phyloP scores from a whole-genome alignment of 2,888 invertebrate genomes.

The Rhodophaea formosa region DNA sequence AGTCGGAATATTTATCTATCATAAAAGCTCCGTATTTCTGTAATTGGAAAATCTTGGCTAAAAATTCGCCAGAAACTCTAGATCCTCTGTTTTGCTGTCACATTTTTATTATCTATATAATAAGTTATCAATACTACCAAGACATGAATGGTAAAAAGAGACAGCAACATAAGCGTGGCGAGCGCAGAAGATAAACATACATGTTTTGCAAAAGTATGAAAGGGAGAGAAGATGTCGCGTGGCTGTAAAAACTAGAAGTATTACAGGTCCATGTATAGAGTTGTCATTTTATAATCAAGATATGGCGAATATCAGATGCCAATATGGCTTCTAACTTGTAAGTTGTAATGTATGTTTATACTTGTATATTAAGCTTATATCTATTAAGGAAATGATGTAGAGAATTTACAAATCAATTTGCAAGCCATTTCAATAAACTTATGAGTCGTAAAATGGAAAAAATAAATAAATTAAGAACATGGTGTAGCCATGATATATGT shows the following conservation, averaged over 20 bases:
- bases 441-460: too few relatives aligned
- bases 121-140: conserved; percentile 17
- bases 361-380: background rate
- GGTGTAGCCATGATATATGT: too few relatives aligned
- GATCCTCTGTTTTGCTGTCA: too few relatives aligned
- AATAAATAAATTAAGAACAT: too few relatives aligned
- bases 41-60: too few relatives aligned
- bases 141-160: conserved; percentile 28
- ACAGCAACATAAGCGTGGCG: conserved; percentile 37
- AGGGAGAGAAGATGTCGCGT: conserved; percentile 30
- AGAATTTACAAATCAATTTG: too few relatives aligned
- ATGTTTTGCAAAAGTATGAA: conserved; percentile 21
- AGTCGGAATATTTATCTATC: too few relatives aligned
- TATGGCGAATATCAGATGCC: background rate
- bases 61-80: too few relatives aligned
- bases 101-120: background rate
- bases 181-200: conserved; percentile 30
- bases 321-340: background rate
- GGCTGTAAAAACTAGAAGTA: conserved; percentile 15
- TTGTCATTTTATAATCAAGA: conserved; percentile 9
- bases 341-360: background rate
- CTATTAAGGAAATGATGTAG: too few relatives aligned
- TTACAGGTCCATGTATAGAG: conserved; percentile 25
- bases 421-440: too few relatives aligned
- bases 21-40: too few relatives aligned